Conservation (phyloP, 2,113 vertebrate species). For the Anhinga rufa region DNA sequence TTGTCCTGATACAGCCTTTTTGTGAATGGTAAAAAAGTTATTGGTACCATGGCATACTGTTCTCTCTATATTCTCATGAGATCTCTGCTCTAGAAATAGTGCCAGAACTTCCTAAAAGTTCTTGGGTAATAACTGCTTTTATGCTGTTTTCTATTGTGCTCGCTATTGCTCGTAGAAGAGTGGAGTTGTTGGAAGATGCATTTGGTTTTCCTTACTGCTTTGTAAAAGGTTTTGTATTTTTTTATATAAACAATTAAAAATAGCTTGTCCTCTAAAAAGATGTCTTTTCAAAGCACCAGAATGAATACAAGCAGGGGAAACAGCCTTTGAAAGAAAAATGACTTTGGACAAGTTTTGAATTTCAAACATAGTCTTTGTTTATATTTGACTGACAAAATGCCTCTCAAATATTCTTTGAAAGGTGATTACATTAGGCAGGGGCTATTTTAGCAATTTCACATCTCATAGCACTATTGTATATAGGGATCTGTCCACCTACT, state of each 20-base stretch:
- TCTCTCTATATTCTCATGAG: background rate
- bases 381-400: constrained; percentile 61
- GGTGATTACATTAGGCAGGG: constrained; percentile 65
- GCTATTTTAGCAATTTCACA: constrained; percentile 60
- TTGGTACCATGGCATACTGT: background rate
- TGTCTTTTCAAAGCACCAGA: background rate
- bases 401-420: constrained; percentile 56
- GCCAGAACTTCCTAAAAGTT: background rate
- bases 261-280: constrained; percentile 2
- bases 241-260: constrained; percentile 11
- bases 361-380: constrained; percentile 61
- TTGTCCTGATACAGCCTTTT: background rate
- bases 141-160: background rate
- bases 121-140: background rate
- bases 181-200: background rate
- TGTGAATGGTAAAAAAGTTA: background rate
- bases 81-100: background rate
- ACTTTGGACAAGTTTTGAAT: constrained; percentile 55
- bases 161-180: background rate
- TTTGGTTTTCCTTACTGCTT: constrained; percentile 11
- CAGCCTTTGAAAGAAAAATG: constrained; percentile 26
- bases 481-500: constrained; percentile 29
- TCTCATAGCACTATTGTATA: constrained; percentile 35
- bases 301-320: background rate
- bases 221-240: background rate